Percentiles rank a stretch among this genome's conserved stretches.
Evolutionary conservation across 2,113 vertebrate genomes (phyloP).

Genomic region (Rafetus swinhoei): DNA sequence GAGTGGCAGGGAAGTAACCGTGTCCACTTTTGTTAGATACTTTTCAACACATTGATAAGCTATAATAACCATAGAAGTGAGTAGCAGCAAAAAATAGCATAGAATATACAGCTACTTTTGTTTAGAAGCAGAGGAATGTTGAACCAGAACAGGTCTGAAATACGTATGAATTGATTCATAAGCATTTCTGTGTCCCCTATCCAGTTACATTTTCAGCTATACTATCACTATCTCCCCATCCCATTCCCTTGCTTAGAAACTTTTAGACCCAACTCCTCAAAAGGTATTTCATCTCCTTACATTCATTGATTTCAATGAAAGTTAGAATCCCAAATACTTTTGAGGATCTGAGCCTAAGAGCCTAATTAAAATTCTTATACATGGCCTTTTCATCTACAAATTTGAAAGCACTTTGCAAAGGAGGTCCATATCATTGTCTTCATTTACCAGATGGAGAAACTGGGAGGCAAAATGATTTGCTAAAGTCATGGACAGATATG

Average conservation of each 20-base stretch:
- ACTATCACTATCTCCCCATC: not conserved
- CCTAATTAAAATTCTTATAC: too few species aligned
- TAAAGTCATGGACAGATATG: not conserved
- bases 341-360: too few species aligned
- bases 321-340: too few species aligned
- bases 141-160: not conserved
- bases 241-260: not conserved
- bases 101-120: not conserved
- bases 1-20: too few species aligned
- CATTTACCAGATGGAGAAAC: not conserved
- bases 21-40: not conserved
- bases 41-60: not conserved
- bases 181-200: not conserved
- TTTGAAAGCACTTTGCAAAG: not conserved
- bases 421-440: not conserved
- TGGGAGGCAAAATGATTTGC: not conserved
- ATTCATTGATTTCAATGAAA: too few species aligned
- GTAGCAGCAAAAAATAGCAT: not conserved
- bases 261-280: not conserved
- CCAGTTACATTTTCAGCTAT: not conserved
- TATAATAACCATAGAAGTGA: not conserved
- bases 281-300: too few species aligned
- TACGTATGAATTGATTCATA: not conserved
- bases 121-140: not conserved
- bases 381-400: not conserved